Base-by-base conservation (phyloP, 1,140 invertebrate genomes). In the Lordiphosa collinella region DNA sequence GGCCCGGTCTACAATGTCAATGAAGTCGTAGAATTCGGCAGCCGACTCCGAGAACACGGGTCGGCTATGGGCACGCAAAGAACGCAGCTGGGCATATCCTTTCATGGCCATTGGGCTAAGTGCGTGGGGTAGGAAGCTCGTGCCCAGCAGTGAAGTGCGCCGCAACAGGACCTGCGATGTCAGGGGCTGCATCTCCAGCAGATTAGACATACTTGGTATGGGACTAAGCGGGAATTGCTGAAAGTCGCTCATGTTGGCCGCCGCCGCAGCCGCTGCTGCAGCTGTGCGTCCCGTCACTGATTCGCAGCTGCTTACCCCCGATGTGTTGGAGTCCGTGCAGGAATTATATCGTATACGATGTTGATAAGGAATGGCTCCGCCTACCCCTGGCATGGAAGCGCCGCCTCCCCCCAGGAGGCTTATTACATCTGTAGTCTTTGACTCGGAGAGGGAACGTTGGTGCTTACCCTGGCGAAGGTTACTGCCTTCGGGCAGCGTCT, bases 51-150 rank as follows among this genome's bases (percentile, higher is more conserved):
- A 78, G 29, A 89, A 59, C 1, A 88, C 70, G 0, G 91, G 91
- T 63, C 92, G 90, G 52, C 93, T 90, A 76, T 92, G 90, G n/a
- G 92, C 90, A 58, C 94, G 93, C 16, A 96, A 89, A 34, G 92
- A 92, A 72, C 94, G 91, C 38, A 97, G 88, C 12, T 93, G 94
- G n/a, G 93, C 94, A 85, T 96, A 96, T 22, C 96, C 96, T 34
- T 94, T 90, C 60, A 95, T 91, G 87, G 95, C 94, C 89, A 94
- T 91, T 67, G 93, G 92, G 75, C 93, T 94, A 25, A 85, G 64
- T 1, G 73, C 47, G 7, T 71, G 63, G 7, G 41, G 59, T 9
- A 75, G 50, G 41, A 69, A 74, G 4, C 63, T 71, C 25, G 62
- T 72, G 32, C 73, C 76, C 4, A 76, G 18, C 6, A 86, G 36